A percentile compares a stretch with the other conserved stretches of the same genome.
Evolutionary conservation across 2,113 vertebrate species (phyloP).

Genomic region (Proteles cristata): DNA sequence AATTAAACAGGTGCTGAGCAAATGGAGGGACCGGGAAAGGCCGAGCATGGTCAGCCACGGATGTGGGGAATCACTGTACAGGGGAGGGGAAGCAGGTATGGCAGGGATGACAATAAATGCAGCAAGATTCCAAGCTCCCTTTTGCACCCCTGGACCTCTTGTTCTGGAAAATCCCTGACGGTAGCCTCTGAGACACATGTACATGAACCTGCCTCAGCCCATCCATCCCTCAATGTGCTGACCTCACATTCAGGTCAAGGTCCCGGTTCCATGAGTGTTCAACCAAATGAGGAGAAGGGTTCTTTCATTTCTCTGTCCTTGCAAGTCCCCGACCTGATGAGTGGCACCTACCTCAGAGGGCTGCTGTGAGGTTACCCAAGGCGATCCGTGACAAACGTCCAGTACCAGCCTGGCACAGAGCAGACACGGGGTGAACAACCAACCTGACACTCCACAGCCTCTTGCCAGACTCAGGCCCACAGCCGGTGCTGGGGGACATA

Average conservation of each 20-base stretch:
- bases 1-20: background rate
- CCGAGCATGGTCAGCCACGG: background rate
- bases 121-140: background rate
- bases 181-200: background rate
- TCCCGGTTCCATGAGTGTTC: background rate
- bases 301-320: background rate
- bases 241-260: background rate
- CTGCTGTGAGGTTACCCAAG: background rate
- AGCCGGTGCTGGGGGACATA: background rate
- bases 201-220: too few relatives aligned
- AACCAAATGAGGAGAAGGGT: background rate
- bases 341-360: background rate
- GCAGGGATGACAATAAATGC: too few relatives aligned
- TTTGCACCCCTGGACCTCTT: background rate
- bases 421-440: too few relatives aligned
- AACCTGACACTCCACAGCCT: background rate
- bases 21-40: background rate
- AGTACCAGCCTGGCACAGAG: background rate
- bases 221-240: background rate
- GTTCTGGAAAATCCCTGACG: background rate
- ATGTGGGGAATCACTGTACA: background rate
- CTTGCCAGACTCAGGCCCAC: background rate
- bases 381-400: fast-evolving
- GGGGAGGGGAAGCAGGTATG: background rate
- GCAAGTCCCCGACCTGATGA: fast-evolving